Percentiles rank a stretch among this genome's conserved stretches.
Evolutionary conservation across 2,888 invertebrate genomes (phyloP).

Genomic region (Helobdella robusta): DNA sequence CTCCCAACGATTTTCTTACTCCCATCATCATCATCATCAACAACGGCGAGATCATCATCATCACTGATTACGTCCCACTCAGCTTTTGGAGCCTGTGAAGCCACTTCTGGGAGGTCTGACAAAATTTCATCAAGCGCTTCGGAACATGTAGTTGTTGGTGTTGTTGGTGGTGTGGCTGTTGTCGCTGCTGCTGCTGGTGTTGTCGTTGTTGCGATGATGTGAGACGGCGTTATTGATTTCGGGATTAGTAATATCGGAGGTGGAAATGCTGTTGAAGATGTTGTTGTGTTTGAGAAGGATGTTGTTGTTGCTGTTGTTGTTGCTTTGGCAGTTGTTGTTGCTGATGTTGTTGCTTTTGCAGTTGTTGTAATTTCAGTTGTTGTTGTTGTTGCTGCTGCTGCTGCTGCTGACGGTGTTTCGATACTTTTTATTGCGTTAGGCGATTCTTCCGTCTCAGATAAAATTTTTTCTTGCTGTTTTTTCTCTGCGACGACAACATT

Average conservation of each 20-base stretch:
- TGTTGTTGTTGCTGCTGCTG: neutral
- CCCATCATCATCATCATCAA: neutral
- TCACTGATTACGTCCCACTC: constrained; percentile 18
- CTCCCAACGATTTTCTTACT: no score
- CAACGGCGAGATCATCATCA: neutral
- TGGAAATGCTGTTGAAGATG: neutral
- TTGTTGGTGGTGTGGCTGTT: neutral
- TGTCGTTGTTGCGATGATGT: neutral
- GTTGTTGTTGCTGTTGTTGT: neutral
- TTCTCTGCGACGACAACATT: no score
- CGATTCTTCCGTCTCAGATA: no score
- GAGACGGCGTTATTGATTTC: neutral
- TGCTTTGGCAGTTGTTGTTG: neutral
- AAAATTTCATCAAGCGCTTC: constrained; percentile 21
- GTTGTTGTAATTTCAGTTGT: neutral
- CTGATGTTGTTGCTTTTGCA: neutral
- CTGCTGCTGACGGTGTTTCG: neutral
- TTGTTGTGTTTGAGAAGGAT: neutral
- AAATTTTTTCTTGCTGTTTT: no score
- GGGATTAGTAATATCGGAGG: neutral
- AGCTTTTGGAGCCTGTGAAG: constrained; percentile 12
- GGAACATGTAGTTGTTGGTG: constrained; percentile 2
- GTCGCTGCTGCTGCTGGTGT: neutral
- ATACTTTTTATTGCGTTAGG: neutral
- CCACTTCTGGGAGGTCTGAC: constrained; percentile 14